A percentile compares a stretch with the other conserved stretches of the same genome.
phyloP scores from a whole-genome alignment of 1,140 invertebrate genomes.

The Patella vulgata region DNA sequence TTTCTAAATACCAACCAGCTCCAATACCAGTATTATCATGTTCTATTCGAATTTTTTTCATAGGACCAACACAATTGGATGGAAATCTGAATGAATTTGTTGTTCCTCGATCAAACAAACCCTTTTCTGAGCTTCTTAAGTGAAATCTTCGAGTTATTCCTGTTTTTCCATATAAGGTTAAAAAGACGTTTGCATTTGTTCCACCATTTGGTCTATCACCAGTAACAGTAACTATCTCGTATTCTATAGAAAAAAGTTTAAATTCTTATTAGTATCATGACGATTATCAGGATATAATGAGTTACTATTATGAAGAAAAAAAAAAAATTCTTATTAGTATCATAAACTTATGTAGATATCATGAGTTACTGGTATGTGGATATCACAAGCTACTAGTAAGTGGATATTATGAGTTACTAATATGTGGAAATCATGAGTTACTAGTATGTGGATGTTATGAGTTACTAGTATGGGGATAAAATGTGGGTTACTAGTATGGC shows the following conservation, averaged over 20 bases:
- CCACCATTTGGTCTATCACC: constrained; percentile 58
- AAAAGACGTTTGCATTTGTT: constrained; percentile 64
- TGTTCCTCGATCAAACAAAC: constrained; percentile 51
- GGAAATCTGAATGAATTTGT: constrained; percentile 60
- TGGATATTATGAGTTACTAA: too few relatives aligned
- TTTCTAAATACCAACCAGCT: constrained; percentile 67
- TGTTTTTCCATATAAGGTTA: constrained; percentile 63
- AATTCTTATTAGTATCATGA: neutral
- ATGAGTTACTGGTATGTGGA: too few relatives aligned
- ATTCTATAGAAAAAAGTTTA: constrained; percentile 47
- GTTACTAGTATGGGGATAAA: too few relatives aligned
- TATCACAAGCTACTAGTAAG: too few relatives aligned
- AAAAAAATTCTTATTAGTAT: too few relatives aligned
- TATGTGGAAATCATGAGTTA: too few relatives aligned
- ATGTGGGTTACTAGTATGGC: too few relatives aligned
- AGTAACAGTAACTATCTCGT: constrained; percentile 62
- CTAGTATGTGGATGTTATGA: too few relatives aligned
- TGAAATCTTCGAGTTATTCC: constrained; percentile 60
- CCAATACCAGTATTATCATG: constrained; percentile 66
- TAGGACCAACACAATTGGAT: constrained; percentile 62
- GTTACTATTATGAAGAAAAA: neutral
- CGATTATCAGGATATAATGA: neutral
- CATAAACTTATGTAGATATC: too few relatives aligned
- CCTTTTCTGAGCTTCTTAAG: constrained; percentile 50
- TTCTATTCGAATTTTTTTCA: constrained; percentile 64